Conservation (phyloP, 2,113 vertebrate genomes). For the Platysteira castanea region DNA sequence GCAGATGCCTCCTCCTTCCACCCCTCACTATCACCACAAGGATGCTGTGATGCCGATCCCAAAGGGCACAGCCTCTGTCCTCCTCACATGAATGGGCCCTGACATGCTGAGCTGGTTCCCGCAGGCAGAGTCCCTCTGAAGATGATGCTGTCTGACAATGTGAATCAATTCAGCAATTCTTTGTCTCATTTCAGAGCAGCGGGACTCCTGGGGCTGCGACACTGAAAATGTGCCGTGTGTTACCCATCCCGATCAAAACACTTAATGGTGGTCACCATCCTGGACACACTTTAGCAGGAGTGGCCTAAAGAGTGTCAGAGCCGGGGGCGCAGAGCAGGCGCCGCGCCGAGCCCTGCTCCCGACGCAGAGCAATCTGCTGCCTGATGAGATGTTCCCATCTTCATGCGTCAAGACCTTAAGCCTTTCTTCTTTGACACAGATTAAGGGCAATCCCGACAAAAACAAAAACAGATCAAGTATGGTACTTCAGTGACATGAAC, state of each 20-base stretch:
- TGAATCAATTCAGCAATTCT: background rate
- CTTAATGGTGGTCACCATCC: background rate
- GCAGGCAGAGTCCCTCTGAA: background rate
- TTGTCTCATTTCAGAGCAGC: background rate
- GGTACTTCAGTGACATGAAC: background rate
- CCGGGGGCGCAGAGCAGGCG: background rate
- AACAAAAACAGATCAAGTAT: background rate
- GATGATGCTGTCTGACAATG: background rate
- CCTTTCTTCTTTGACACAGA: background rate
- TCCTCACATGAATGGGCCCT: background rate
- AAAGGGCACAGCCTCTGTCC: background rate
- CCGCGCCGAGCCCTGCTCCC: rapidly evolving
- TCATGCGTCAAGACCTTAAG: background rate
- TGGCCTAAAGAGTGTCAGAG: rapidly evolving
- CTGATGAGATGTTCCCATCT: background rate
- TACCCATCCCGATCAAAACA: background rate
- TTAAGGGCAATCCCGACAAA: background rate
- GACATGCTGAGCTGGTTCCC: background rate
- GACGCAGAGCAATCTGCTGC: background rate
- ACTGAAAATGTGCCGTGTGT: background rate
- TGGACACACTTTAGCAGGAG: background rate
- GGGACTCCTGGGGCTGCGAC: background rate
- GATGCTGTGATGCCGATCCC: background rate
- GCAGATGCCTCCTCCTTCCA: background rate
- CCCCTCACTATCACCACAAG: background rate